phyloP scores from a whole-genome alignment of 2,113 vertebrate genomes.

The Gymnorhina tibicen region DNA sequence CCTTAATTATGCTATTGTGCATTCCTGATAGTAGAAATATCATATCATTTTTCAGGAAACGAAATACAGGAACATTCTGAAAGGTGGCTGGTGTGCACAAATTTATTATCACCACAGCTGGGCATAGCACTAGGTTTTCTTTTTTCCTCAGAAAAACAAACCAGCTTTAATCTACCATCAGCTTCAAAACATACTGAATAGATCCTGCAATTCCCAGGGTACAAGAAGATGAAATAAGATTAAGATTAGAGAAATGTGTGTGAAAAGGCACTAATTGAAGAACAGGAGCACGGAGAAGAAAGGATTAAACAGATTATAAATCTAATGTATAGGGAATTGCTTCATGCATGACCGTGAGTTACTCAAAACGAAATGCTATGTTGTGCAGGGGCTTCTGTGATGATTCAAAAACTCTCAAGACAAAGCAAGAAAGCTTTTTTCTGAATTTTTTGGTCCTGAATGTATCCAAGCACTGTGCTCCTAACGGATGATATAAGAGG shows the following conservation, averaged over 20 bases:
- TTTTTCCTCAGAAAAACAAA: not conserved
- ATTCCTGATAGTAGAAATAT: not conserved
- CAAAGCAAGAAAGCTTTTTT: not conserved
- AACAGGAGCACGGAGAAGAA: not conserved
- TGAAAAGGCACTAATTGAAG: slow-evolving; percentile 28
- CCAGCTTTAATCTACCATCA: not conserved
- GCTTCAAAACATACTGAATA: not conserved
- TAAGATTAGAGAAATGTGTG: not conserved
- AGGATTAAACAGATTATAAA: slow-evolving; percentile 19
- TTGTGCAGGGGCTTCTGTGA: not conserved
- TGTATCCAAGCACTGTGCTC: not conserved
- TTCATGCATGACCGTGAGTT: not conserved
- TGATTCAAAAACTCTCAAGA: not conserved
- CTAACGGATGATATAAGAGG: not conserved
- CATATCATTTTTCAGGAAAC: not conserved
- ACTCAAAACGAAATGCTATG: not conserved
- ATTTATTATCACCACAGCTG: not conserved
- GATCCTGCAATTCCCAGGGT: not conserved
- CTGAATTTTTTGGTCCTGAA: not conserved
- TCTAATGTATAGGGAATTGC: not conserved
- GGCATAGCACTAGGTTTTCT: not conserved
- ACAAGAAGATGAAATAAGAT: not conserved
- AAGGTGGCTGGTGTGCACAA: not conserved
- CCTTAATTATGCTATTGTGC: not conserved
- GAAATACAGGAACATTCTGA: not conserved